Evolutionary conservation across 2,888 invertebrate species (phyloP), one percentile per base, ranked within the genome.

Genomic region (Drosophila differens): DNA sequence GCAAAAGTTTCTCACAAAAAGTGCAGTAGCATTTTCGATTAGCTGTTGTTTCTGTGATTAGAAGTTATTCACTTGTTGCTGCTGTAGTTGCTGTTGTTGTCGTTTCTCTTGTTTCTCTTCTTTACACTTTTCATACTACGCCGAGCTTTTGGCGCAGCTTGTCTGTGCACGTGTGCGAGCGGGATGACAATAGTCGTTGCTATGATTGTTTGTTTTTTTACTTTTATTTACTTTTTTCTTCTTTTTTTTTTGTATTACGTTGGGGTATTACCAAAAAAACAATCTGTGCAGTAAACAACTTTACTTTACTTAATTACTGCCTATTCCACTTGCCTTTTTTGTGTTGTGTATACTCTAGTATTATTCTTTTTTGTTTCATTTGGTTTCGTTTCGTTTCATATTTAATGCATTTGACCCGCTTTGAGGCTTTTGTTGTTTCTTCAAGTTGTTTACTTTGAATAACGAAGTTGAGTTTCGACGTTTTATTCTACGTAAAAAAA

Each of bases 321-420:
- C 30, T 32, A 30, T 22, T 58, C 9, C n/a, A 32, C 30, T 39
- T 25, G 25, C 19, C n/a, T 28, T 54, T 55, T 61, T n/a, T n/a
- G n/a, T 52, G 47, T 10, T 3, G 55, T 37, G 28, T 55, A 25
- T 54, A 60, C 35, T 58, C 12, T 25, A 47, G 4, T 25, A 25
- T 47, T 16, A 47, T 25, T 25, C 22, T 25, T 25, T n/a, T 72
- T 30, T 6, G 54, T 61, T 47, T 33, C 41, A 54, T 66, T 59
- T 66, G 55, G 44, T 60, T 66, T 57, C 72, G 49, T 70, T 81
- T 66, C 58, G 66, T 65, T 89, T 78, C 53, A 61, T 70, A 74
- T 55, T 74, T 88, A 89, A 86, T 86, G 90, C 73, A 83, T 71
- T 89, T 85, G 90, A 90, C 90, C 90, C 89, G 85, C 86, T 88